These are phyloP conservation scores for Terrapene triunguis DNA, from an alignment of 2,113 vertebrate species.

Conservation along the genomic window DNA sequence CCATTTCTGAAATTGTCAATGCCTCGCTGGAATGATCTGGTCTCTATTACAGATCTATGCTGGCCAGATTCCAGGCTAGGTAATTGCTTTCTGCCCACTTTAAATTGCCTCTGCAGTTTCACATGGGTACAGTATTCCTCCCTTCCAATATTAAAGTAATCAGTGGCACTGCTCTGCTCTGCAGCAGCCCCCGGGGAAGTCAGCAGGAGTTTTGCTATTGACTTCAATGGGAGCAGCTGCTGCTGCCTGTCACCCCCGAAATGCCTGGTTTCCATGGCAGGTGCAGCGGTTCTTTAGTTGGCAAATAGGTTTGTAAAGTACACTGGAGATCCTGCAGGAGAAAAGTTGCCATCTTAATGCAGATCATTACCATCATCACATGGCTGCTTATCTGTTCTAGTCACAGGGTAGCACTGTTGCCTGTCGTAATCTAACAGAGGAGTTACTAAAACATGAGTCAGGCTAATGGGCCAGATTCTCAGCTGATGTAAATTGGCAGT, in stretches of 20 bases:
- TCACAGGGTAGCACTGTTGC: not conserved
- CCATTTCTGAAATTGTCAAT: not conserved
- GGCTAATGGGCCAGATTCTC: not conserved
- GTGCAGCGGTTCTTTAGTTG: not conserved
- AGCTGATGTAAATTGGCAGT: not conserved
- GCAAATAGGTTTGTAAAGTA: not conserved
- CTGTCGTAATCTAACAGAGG: not conserved
- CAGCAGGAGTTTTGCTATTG: slow-evolving; percentile 22
- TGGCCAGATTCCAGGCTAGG: not conserved
- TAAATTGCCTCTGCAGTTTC: not conserved
- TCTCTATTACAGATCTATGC: not conserved
- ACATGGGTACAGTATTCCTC: not conserved
- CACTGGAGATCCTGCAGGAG: not conserved
- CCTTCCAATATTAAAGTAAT: not conserved
- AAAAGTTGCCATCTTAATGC: not conserved
- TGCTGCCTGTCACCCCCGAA: not conserved
- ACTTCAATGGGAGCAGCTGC: slow-evolving; percentile 7
- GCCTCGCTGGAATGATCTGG: not conserved
- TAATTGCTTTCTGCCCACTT: not conserved
- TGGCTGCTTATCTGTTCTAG: not conserved
- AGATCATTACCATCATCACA: not conserved
- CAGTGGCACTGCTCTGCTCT: not conserved
- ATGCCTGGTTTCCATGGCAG: not conserved
- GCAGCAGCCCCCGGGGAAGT: not conserved
- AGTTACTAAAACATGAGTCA: not conserved